phyloP scores from a whole-genome alignment of 2,113 vertebrate species.

The Neotragus pygmaeus region DNA sequence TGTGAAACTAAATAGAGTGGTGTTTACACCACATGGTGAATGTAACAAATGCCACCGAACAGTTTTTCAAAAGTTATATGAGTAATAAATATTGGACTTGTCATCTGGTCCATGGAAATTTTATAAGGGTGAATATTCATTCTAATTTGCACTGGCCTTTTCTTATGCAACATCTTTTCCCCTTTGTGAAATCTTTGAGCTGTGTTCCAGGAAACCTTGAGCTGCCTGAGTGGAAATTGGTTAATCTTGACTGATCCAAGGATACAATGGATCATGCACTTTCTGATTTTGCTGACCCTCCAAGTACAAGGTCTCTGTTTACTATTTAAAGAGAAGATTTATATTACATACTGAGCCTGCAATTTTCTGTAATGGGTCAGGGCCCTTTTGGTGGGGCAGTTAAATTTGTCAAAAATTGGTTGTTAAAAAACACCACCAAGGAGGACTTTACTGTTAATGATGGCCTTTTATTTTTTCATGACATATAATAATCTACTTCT shows the following conservation, averaged over 20 bases:
- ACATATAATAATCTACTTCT: neutral
- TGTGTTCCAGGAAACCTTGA: neutral
- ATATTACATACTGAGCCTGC: neutral
- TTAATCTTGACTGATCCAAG: neutral
- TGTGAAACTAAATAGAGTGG: neutral
- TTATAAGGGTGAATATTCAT: neutral
- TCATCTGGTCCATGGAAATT: neutral
- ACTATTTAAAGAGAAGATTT: neutral
- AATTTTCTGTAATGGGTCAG: neutral
- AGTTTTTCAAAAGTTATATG: neutral
- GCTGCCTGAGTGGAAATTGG: neutral
- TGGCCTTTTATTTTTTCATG: neutral
- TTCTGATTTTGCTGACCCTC: neutral
- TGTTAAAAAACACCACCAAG: neutral
- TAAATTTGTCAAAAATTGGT: neutral
- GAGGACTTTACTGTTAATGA: neutral
- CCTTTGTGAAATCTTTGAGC: neutral
- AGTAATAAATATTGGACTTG: neutral
- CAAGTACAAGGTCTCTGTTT: neutral
- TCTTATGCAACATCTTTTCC: neutral
- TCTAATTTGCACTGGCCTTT: neutral
- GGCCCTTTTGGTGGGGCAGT: neutral
- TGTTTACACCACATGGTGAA: neutral
- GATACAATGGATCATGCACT: too few species aligned
- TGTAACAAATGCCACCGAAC: neutral